phyloP scores from a whole-genome alignment of 2,113 vertebrate genomes.

The Sceloporus undulatus region DNA sequence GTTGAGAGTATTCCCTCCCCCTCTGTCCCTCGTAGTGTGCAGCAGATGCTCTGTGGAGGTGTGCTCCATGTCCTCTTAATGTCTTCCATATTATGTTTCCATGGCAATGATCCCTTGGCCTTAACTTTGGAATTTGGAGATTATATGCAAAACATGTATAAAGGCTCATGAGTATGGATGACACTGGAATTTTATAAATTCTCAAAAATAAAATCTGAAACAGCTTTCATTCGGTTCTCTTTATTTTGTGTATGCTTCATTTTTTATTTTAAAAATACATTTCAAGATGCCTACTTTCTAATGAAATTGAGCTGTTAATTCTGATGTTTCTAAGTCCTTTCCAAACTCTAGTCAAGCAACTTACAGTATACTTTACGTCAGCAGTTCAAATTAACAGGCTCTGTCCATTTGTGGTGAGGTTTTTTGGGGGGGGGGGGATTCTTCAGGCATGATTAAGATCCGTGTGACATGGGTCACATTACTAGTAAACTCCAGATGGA shows the following conservation, averaged over 20 bases:
- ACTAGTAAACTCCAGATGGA: neutral
- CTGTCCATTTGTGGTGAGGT: neutral
- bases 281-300: neutral
- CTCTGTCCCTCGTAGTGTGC: conserved; percentile 27
- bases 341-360: neutral
- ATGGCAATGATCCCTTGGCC: conserved; percentile 93
- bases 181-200: conserved; percentile 98
- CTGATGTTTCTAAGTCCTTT: neutral
- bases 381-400: neutral
- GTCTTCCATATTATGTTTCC: conserved; percentile 89
- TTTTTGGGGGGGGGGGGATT: neutral
- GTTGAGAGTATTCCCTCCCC: conserved; percentile 58
- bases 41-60: conserved; percentile 58
- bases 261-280: neutral
- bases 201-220: conserved; percentile 89
- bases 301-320: neutral
- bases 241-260: conserved; percentile 35
- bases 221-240: conserved; percentile 52
- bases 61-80: conserved; percentile 84
- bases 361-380: neutral
- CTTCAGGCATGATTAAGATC: conserved; percentile 24
- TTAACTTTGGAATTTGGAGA: conserved; percentile 92
- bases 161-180: conserved; percentile 88
- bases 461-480: neutral
- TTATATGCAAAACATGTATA: conserved; percentile 92